Base-by-base conservation (phyloP, 2,797 vertebrate genomes). In the Oryzias dopingdopingensis region DNA sequence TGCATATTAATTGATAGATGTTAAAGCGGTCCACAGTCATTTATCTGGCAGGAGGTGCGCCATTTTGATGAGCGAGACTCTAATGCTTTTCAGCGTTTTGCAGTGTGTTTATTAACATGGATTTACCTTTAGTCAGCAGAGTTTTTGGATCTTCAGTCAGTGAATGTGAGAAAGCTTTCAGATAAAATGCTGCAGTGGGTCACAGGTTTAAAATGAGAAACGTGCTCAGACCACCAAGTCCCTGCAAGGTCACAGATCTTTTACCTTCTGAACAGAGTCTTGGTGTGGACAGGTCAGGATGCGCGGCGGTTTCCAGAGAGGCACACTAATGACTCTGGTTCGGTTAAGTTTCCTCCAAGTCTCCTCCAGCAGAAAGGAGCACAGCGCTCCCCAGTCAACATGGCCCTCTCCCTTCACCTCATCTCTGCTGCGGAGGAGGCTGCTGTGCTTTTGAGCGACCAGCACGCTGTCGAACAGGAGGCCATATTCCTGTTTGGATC, bases 401-500 rank as follows among this genome's bases (percentile, higher is more conserved):
- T 83, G 76, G 20, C 88, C 91, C 22, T 92, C 91, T 40, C 79
- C 90, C 49, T 83, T 83, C 69, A 86, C 76, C 5, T 89, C 86
- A 14, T 91, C 85, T 16, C 83, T 82, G 79, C 93, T 90, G 78
- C 93, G 91, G 41, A 80, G 73, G 18, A 88, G 81, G 54, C 75
- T 58, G 0, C 40, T 18, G 50, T 65, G 64, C 49, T 82, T 72
- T 61, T 79, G 85, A 64, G 72, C 73, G 70, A 80, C 61, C 0
- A 79, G 72, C 66, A 92, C 92, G 10, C 88, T 90, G 84, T 95
- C 93, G 56, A 95, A 95, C 72, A 95, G 77, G 54, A 91, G 86
- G 23, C 89, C 91, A 5, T 92, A 95, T 37, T 95, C 91, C 54
- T 94, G 89, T 58, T 76, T 43, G 29, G 90, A 86, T 49, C 93